phyloP scores from a whole-genome alignment of 2,797 vertebrate genomes.

The Pelochelys cantorii region DNA sequence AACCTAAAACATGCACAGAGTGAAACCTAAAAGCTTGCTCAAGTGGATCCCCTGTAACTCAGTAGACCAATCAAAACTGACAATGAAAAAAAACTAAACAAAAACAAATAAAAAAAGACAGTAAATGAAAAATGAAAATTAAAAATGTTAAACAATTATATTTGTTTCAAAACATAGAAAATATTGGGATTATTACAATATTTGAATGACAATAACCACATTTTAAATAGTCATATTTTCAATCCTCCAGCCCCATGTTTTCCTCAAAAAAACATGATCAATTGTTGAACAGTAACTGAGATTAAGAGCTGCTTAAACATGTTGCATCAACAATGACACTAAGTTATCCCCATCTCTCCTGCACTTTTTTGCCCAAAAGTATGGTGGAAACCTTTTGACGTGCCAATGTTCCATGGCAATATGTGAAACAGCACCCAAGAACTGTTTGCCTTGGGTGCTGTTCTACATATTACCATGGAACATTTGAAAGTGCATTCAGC shows the following conservation, averaged over 20 bases:
- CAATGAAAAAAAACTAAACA: not conserved
- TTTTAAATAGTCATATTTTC: not conserved
- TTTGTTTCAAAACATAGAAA: not conserved
- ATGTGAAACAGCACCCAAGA: not conserved
- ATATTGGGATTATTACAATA: not conserved
- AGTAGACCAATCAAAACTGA: not conserved
- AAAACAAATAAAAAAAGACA: not conserved
- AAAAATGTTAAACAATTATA: not conserved
- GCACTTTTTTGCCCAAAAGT: not conserved
- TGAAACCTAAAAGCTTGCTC: not conserved
- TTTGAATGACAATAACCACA: not conserved
- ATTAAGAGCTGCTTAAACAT: not conserved
- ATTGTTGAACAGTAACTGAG: not conserved
- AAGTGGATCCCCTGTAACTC: accelerated
- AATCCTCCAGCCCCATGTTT: not conserved
- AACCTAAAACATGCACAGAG: not conserved
- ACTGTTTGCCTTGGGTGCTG: accelerated
- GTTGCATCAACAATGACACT: not conserved
- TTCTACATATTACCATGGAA: not conserved
- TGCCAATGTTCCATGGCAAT: not conserved
- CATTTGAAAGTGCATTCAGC: not conserved
- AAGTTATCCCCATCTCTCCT: not conserved
- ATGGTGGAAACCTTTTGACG: not conserved
- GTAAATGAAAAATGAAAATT: not conserved
- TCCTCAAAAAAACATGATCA: not conserved